A percentile compares a stretch with the other conserved stretches of the same genome.
These are phyloP conservation scores for Eubucco bourcierii DNA, from an alignment of 2,113 vertebrate species.

Conservation along the genomic window DNA sequence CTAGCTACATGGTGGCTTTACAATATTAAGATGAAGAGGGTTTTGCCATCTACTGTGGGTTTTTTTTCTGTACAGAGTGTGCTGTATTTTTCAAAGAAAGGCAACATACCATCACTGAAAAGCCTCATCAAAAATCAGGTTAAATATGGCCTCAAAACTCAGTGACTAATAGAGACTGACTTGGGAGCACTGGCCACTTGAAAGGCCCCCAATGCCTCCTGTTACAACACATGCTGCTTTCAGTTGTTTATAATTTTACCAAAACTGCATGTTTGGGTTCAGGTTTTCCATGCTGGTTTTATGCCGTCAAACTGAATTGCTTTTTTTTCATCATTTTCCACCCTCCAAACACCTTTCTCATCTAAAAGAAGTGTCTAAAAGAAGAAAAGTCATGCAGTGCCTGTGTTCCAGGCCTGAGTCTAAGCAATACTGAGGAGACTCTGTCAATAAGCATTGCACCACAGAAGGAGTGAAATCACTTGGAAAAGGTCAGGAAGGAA, in stretches of 20 bases:
- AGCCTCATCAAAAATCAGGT: background rate
- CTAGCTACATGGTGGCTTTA: background rate
- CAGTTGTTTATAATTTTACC: background rate
- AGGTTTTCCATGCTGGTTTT: background rate
- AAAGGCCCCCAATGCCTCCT: background rate
- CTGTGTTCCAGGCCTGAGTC: background rate
- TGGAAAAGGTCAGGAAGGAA: background rate
- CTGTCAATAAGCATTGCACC: background rate
- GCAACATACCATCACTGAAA: background rate
- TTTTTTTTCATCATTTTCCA: conserved; percentile 22
- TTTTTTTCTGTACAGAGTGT: background rate
- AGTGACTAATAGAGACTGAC: background rate
- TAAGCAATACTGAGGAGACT: background rate
- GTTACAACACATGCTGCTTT: background rate
- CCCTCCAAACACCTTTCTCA: background rate
- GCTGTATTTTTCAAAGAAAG: background rate
- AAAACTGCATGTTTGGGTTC: background rate
- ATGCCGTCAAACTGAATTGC: background rate
- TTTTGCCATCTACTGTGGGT: background rate
- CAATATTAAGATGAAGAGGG: background rate
- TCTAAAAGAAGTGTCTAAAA: conserved; percentile 8
- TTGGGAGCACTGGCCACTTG: background rate
- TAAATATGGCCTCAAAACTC: background rate
- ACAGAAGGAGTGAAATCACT: conserved; percentile 10
- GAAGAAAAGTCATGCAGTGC: background rate